Base-by-base conservation (phyloP, 2,888 invertebrate species). In the Torymus aiolomorphi region DNA sequence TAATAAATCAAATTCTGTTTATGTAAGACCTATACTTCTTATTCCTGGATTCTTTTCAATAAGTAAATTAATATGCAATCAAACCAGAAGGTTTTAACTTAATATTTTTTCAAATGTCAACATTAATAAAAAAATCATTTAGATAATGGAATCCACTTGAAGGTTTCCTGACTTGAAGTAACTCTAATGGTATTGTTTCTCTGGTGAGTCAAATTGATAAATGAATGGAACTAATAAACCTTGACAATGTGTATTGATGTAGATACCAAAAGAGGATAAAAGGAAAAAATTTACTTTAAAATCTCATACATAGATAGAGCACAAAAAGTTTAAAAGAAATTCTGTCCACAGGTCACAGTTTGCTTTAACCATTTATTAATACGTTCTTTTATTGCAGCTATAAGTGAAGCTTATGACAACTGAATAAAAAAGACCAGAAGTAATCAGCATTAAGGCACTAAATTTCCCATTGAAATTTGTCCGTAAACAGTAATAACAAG, bases 141-240 rank as follows among this genome's bases (percentile, higher is more conserved):
- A 11, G 16, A 16, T 12, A 31, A 73, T 62, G 24, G 13, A 62
- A 62, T 10, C 54, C 4, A 59, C 52, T 57, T 59, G n/a, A 66
- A 76, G 18, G 18, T 24, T 63, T 49, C 20, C 10, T 54, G 16
- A 56, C 63, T 76, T 24, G 56, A 14, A 63, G 54, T 8, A 56
- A 63, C 42, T 49, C 59, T 13, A 24, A 16, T 51, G 14, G 31
- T 13, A 71, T 52, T 59, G 51, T 31, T 14, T 54, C n/a, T 52
- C 51, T n/a, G 24, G 51, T 78, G 78, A 74, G 62, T 69, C 69
- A 69, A 74, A 69, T 74, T 62, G 57, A 78, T 74, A 74, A 74
- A 63, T 57, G 63, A 49, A 69, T 61, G 49, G 20, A 74, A 78
- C 51, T 63, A 24, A 74, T 63, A 78, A 73, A 13, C 67, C 73